Evolutionary conservation across 2,797 vertebrate species (phyloP).

Genomic region (Coracias cyanogaster): DNA sequence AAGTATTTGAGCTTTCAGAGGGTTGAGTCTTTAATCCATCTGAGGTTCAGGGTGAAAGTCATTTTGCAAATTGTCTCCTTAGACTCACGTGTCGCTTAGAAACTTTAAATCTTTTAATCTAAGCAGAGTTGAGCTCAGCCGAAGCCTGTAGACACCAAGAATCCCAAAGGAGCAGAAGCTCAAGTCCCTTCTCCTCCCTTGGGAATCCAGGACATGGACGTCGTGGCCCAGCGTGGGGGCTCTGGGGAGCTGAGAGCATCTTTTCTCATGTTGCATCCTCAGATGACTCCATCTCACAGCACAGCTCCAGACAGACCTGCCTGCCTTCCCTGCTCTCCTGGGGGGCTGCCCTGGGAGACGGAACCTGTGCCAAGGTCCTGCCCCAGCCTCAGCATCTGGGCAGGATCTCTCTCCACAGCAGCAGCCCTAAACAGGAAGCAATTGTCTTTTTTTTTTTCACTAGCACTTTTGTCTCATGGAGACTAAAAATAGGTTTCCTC

Average conservation of each 20-base stretch:
- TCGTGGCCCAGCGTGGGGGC: fast-evolving
- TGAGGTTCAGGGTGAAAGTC: not conserved
- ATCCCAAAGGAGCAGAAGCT: not conserved
- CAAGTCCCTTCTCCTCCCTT: not conserved
- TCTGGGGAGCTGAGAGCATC: not conserved
- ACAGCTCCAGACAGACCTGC: not conserved
- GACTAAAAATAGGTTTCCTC: constrained; percentile 41
- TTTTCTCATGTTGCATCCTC: not conserved
- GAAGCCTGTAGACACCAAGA: not conserved
- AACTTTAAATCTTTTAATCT: not conserved
- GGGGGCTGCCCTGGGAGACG: not conserved
- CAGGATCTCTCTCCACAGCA: not conserved
- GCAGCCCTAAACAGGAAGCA: constrained; percentile 29
- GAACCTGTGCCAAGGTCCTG: not conserved
- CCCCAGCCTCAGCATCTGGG: not conserved
- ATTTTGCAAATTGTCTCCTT: not conserved
- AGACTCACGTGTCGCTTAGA: fast-evolving
- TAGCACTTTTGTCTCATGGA: not conserved
- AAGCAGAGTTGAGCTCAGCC: not conserved
- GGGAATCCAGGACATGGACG: not conserved
- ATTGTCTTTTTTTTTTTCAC: constrained; percentile 14
- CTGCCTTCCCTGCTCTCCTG: not conserved
- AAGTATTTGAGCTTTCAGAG: not conserved
- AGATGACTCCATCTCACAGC: not conserved
- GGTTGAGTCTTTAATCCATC: not conserved